Conservation (phyloP, 2,797 vertebrate species). For the Anas bernieri region DNA sequence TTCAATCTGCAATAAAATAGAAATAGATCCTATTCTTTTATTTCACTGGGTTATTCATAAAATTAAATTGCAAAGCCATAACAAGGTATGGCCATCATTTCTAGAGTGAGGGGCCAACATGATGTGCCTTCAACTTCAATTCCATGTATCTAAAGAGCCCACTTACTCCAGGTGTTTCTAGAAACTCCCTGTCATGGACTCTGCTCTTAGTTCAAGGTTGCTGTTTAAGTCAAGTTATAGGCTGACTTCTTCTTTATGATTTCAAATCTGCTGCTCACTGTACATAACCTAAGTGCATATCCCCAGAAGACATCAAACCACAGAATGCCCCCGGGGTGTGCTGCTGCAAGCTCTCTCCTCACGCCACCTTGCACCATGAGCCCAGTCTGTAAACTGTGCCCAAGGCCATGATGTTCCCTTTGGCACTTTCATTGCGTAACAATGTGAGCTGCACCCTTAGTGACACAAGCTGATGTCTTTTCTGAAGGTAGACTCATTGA, state of each 20-base stretch:
- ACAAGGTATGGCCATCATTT: not conserved
- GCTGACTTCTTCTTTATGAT: not conserved
- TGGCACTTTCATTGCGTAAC: not conserved
- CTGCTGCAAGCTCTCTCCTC: not conserved
- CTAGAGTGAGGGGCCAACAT: not conserved
- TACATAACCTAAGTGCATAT: accelerated
- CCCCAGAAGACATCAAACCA: not conserved
- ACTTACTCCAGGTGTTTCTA: not conserved
- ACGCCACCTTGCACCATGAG: not conserved
- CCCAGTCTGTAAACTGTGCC: not conserved
- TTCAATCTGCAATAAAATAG: not conserved
- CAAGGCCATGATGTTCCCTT: not conserved
- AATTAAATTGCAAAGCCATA: not conserved
- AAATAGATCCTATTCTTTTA: not conserved
- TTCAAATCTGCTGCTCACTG: not conserved
- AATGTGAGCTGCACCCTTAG: not conserved
- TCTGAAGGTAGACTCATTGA: not conserved
- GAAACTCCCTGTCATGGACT: not conserved
- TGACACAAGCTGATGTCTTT: not conserved
- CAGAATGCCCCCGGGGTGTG: not conserved
- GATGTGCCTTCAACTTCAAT: not conserved
- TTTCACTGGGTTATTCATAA: not conserved
- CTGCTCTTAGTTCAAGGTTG: not conserved
- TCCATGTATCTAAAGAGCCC: not conserved
- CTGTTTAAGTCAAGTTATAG: not conserved